phyloP scores from a whole-genome alignment of 2,113 vertebrate genomes.

The Megaceryle maxima region DNA sequence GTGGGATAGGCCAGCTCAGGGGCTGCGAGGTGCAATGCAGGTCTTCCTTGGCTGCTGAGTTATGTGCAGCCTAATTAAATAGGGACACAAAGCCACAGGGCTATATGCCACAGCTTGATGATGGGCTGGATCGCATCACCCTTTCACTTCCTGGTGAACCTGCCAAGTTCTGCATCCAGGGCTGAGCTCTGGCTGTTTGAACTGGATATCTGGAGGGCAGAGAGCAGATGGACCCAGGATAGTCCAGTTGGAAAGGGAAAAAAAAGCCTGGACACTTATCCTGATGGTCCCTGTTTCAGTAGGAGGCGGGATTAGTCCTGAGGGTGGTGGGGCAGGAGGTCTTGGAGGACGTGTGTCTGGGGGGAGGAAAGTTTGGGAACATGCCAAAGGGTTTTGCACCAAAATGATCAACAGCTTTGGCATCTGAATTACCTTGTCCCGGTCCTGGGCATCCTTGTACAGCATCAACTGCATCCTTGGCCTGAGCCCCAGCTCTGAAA shows the following conservation, averaged over 20 bases:
- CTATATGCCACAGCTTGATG: accelerated
- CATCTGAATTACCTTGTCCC: not conserved
- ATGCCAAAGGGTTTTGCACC: not conserved
- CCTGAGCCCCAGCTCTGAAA: not conserved
- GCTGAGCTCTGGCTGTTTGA: not conserved
- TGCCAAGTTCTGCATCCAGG: not conserved
- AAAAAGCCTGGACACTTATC: not conserved
- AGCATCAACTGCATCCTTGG: not conserved
- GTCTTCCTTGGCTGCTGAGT: not conserved
- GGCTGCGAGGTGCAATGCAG: accelerated
- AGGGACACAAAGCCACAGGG: not conserved
- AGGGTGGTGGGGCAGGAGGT: not conserved
- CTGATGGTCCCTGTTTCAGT: accelerated
- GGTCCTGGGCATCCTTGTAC: not conserved
- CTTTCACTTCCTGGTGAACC: not conserved
- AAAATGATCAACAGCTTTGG: not conserved
- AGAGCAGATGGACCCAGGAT: not conserved
- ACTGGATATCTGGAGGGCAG: not conserved
- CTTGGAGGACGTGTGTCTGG: not conserved
- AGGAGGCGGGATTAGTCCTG: not conserved
- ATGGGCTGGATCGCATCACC: not conserved
- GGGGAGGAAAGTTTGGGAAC: not conserved
- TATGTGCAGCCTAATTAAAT: not conserved
- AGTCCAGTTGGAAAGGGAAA: not conserved
- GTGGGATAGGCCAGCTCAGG: not conserved